Evolutionary conservation across 2,888 invertebrate species (phyloP).

Genomic region (Eumerus sabulonum): DNA sequence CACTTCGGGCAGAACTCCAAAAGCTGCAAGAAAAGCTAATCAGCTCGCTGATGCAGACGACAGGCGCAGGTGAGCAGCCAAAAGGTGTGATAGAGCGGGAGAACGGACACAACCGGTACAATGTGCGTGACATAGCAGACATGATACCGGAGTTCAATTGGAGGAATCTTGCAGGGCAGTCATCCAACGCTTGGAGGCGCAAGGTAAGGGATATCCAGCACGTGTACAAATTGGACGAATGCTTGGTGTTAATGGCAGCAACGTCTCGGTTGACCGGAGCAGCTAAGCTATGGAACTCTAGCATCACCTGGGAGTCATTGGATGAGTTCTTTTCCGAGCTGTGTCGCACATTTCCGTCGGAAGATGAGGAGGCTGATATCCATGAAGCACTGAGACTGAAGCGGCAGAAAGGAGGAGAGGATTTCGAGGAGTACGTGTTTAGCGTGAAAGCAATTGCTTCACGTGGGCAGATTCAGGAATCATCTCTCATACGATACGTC

Average conservation of each 20-base stretch:
- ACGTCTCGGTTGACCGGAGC: not conserved
- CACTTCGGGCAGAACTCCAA: not conserved
- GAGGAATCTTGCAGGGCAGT: not conserved
- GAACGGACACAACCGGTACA: not conserved
- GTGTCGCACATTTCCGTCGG: conserved; percentile 2
- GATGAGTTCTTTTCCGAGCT: conserved; percentile 1
- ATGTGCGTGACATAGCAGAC: too few species aligned
- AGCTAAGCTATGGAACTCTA: conserved; percentile 11
- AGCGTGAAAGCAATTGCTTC: conserved; percentile 12
- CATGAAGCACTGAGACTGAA: conserved; percentile 11
- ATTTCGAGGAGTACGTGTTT: conserved; percentile 13
- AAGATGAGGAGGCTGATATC: conserved; percentile 13
- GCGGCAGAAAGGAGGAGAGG: conserved; percentile 1
- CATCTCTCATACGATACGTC: not conserved
- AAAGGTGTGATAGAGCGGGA: not conserved
- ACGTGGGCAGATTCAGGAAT: conserved; percentile 9
- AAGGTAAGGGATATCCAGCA: conserved; percentile 8
- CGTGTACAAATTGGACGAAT: not conserved
- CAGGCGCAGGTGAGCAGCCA: not conserved
- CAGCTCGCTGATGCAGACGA: not conserved
- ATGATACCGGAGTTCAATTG: too few species aligned
- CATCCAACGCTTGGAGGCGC: conserved; percentile 6
- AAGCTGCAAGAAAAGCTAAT: not conserved
- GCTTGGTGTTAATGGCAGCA: conserved; percentile 8
- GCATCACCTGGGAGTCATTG: conserved; percentile 4